Base-by-base conservation (phyloP, 2,113 vertebrate species). In the Pituophis catenifer region DNA sequence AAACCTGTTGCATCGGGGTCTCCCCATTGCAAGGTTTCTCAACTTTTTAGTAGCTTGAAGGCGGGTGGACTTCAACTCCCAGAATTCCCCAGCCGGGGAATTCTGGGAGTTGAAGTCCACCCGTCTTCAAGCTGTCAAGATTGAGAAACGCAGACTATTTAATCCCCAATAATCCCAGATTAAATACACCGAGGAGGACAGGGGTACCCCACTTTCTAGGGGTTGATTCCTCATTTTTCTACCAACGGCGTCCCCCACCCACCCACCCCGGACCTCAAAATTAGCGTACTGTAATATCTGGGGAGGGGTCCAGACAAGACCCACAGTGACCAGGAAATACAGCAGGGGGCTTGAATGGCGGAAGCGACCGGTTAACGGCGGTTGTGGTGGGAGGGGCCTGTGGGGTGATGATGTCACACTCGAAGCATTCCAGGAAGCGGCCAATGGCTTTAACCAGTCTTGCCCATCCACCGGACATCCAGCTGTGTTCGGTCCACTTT, bases 331-430 rank as follows among this genome's bases (percentile, higher is more conserved):
- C 0, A 2, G 1, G 58, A 26, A 50, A 12, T 53, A 81, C 70
- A 17, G 5, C 50, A 10, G 48, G 7, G 21, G 11, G 7, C 10
- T 3, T 1, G 13, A 2, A 29, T 0, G 9, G 21, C 9, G 1
- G 26, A 54, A 93, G n/a, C n/a, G 1, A 19, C 48, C 65, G n/a
- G 88, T 90, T n/a, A 94, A 91, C 88, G 17, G 88, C 33, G n/a
- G 15, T 57, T 62, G n/a, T 23, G 5, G 48, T 3, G 5, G 75
- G 7, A 33, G 58, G 44, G 15, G 21, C 58, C 2, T 3, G 52
- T 52, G 23, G 29, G 52, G 11, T 86, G 93, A 94, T 94, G 93
- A 94, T 94, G 93, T 92, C 93, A 92, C 70, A 92, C 48, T 90
- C 7, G 23, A 2, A 2, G 0, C 8, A n/a, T 94, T 70, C 93